These are phyloP conservation scores for Conger conger DNA, from an alignment of 2,113 vertebrate species.

Conservation along the genomic window DNA sequence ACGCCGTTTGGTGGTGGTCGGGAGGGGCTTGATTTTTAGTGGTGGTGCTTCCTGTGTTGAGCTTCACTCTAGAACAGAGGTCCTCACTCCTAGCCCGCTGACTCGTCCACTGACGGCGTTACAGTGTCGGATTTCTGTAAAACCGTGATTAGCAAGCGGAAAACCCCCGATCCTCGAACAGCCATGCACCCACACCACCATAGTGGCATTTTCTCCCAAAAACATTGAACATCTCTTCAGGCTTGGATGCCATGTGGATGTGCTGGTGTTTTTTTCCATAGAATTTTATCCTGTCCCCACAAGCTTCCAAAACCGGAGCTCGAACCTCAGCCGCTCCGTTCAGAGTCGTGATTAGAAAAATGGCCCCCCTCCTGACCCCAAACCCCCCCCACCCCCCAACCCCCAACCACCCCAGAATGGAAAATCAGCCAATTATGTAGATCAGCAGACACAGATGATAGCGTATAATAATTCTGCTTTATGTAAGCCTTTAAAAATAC, in stretches of 20 bases:
- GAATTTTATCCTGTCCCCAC: neutral
- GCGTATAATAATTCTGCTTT: neutral
- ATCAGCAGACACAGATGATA: slow-evolving; percentile 14
- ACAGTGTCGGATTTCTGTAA: neutral
- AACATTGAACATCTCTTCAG: neutral
- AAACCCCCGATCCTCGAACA: neutral
- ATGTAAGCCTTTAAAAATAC: slow-evolving; percentile 1
- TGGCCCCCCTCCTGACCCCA: neutral
- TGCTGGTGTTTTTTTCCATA: neutral
- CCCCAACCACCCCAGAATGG: neutral
- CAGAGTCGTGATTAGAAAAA: neutral
- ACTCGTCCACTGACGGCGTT: neutral
- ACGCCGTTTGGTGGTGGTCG: no score
- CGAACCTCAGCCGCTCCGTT: neutral
- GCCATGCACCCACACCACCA: neutral
- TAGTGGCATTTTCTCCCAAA: neutral
- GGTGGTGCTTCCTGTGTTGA: no score
- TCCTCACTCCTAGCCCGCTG: neutral
- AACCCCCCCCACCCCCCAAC: no score
- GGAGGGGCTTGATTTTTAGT: no score
- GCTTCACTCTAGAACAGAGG: neutral
- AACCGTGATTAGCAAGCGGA: neutral
- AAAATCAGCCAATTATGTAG: slow-evolving; percentile 6
- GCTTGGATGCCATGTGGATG: neutral
- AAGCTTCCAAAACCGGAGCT: neutral